Evolutionary conservation across 2,888 invertebrate genomes (phyloP).

Genomic region (Morpho helenor): DNA sequence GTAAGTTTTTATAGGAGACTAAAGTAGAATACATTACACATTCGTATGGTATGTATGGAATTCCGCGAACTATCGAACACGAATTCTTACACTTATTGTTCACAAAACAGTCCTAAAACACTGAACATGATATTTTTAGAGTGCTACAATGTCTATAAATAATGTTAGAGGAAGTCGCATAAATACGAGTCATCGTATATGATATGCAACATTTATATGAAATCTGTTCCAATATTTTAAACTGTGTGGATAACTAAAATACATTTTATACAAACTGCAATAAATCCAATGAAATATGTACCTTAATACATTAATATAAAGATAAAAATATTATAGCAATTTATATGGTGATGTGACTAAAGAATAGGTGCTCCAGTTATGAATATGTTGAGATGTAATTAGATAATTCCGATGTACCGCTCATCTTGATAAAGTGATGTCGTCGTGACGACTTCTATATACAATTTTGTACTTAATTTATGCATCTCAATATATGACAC

Average conservation of each 20-base stretch:
- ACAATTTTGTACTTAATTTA: no score
- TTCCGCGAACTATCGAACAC: no score
- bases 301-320: neutral
- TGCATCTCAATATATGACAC: no score
- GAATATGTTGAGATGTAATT: constrained; percentile 40
- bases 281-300: constrained; percentile 42
- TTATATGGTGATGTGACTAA: no score
- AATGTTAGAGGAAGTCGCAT: neutral
- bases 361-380: constrained; percentile 6
- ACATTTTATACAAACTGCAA: no score
- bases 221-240: neutral
- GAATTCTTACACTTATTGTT: no score
- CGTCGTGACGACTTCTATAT: no score
- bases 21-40: no score
- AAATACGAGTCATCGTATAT: neutral
- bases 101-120: no score
- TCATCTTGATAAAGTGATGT: constrained; percentile 34
- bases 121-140: no score
- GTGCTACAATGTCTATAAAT: neutral
- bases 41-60: no score
- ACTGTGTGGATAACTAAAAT: constrained; percentile 22
- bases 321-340: neutral
- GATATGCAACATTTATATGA: neutral
- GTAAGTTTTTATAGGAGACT: no score
- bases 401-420: constrained; percentile 32